Conservation (phyloP, 1,140 invertebrate genomes). For the Diabrotica undecimpunctata region DNA sequence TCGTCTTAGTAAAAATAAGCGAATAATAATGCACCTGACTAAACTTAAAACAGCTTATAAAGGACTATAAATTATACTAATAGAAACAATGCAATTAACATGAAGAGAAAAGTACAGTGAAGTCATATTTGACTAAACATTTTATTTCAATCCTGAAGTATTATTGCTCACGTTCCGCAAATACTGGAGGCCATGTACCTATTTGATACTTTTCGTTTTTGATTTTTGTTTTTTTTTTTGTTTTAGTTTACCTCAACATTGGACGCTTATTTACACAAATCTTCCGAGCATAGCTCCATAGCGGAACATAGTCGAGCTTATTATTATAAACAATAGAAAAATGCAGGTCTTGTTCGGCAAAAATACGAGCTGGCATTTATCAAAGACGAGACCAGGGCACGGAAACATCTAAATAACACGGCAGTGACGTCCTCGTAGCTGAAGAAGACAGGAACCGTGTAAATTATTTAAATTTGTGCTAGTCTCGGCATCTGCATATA, state of each 20-base stretch:
- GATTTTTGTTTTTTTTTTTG: not conserved
- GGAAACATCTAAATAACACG: constrained; percentile 9
- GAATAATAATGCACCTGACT: too few relatives aligned
- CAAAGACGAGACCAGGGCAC: constrained; percentile 14
- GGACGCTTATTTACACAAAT: constrained; percentile 10
- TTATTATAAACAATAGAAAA: constrained; percentile 29
- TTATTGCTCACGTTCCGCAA: too few relatives aligned
- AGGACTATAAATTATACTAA: too few relatives aligned
- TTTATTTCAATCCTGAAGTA: too few relatives aligned
- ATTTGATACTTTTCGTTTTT: not conserved
- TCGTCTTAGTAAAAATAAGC: too few relatives aligned
- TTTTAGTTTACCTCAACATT: constrained; percentile 9
- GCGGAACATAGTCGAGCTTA: constrained; percentile 11
- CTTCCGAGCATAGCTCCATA: constrained; percentile 15
- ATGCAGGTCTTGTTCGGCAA: constrained; percentile 22
- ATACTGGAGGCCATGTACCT: not conserved
- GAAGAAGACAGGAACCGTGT: not conserved
- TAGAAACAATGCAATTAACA: too few relatives aligned
- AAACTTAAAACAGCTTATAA: too few relatives aligned
- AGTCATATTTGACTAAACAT: too few relatives aligned
- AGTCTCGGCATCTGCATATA: too few relatives aligned
- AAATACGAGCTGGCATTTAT: constrained; percentile 20
- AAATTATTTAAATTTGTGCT: too few relatives aligned
- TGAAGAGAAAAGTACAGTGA: too few relatives aligned
- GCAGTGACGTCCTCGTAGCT: not conserved